Base-by-base conservation (phyloP, 2,888 invertebrate genomes). In the Epirrita christyi region DNA sequence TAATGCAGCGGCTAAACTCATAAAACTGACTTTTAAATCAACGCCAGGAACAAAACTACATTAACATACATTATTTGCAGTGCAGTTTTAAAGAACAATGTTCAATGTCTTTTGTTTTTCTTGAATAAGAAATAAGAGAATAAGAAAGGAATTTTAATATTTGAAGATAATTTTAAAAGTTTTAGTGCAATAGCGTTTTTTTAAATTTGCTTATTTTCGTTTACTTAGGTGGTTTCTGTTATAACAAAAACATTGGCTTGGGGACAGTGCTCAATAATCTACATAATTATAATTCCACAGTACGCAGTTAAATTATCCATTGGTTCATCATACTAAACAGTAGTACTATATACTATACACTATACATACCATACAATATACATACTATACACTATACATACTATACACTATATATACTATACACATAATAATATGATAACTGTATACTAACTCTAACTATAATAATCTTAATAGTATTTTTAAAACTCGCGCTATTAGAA, bases 21-120 rank as follows among this genome's bases (percentile, higher is more conserved):
- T 67, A 64, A 59, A 67, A 60, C 47, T 53, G 63, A 62, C 52
- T 67, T 57, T 72, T 64, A 63, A 71, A 71, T 70, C 68, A 71
- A 64, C 67, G 61, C 63, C 58, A 53, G 45, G 64, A 65, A 64
- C 66, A 36, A 45, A 56, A 14, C 2, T 21, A 21, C 21, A 71
- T 74, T 71, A 53, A 45, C 71, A 70, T 72, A 67, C 62, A 71
- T 71, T 71, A 65, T 62, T 56, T 59, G 45, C 58, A 46, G 60
- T 4, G 21, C 4, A 15, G 46, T 55, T 62, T 58, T 45, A 50
- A 53, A 63, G 64, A 63, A 68, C 63, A 66, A 65, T 66, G 64
- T n/a, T n/a, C n/a, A 45, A 54, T 49, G 28, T 55, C 40, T 15
- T 11, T 27, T 40, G 28, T 47, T 45, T 51, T 45, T 40, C 29